These are phyloP conservation scores for Dermolepida albohirtum DNA, from an alignment of 2,888 invertebrate genomes.

Conservation along the genomic window DNA sequence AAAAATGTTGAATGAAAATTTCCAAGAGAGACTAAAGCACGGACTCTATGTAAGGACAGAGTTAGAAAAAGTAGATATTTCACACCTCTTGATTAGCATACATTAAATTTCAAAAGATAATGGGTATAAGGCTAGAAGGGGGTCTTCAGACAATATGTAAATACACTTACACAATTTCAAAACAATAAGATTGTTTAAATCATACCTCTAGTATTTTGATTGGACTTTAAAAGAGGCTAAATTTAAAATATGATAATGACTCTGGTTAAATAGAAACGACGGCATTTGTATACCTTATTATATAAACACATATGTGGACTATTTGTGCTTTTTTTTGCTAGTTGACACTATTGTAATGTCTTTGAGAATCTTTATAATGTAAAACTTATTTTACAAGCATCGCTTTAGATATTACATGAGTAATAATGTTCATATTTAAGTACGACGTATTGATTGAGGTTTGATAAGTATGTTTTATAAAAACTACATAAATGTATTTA, in stretches of 20 bases:
- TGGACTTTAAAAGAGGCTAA: slow-evolving; percentile 8
- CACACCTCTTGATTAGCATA: slow-evolving; percentile 51
- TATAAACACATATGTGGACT: background rate
- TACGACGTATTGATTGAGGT: no score
- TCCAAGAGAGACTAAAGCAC: no score
- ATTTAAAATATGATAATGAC: slow-evolving; percentile 14
- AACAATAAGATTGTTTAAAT: slow-evolving; percentile 27
- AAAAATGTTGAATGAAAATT: no score
- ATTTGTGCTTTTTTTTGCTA: background rate
- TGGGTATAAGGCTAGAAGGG: slow-evolving; percentile 26
- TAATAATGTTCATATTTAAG: no score
- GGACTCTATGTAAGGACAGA: no score
- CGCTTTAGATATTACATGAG: no score
- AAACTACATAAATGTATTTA: no score
- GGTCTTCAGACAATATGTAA: slow-evolving; percentile 27
- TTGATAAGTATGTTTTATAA: no score
- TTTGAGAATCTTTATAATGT: background rate
- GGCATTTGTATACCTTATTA: background rate
- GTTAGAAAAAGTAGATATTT: slow-evolving; percentile 25
- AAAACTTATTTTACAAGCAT: no score
- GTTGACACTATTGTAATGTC: background rate
- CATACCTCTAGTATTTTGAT: slow-evolving; percentile 20
- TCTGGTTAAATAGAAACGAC: slow-evolving; percentile 1
- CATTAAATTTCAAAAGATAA: slow-evolving; percentile 49
- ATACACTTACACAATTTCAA: slow-evolving; percentile 24